Conservation (phyloP, 1,140 invertebrate genomes). For the Papilio glaucus region DNA sequence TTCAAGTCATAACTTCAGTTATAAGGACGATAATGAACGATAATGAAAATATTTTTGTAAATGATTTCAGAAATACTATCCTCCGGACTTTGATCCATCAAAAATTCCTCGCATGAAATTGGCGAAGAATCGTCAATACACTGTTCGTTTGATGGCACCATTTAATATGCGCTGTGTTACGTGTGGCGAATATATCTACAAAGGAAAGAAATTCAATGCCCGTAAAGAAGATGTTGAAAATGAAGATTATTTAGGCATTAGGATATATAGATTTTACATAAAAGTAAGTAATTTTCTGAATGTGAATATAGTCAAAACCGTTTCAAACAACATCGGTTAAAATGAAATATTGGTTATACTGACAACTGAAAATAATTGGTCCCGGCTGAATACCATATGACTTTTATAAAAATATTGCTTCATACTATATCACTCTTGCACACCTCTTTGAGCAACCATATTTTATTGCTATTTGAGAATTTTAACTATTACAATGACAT, state of each 20-base stretch:
- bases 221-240: slow-evolving; percentile 99
- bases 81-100: slow-evolving; percentile 99
- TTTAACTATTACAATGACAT: too few species aligned
- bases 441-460: too few species aligned
- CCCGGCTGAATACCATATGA: too few species aligned
- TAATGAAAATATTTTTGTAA: background rate
- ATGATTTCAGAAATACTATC: slow-evolving; percentile 98
- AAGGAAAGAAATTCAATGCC: slow-evolving; percentile 99
- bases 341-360: too few species aligned
- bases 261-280: slow-evolving; percentile 98
- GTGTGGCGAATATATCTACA: slow-evolving; percentile 99
- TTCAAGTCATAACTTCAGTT: too few species aligned
- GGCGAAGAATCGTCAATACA: slow-evolving; percentile 96
- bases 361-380: too few species aligned
- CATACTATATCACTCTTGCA: too few species aligned
- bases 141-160: slow-evolving; percentile 98
- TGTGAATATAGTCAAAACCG: too few species aligned
- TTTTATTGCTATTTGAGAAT: too few species aligned
- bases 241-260: slow-evolving; percentile 98
- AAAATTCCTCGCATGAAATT: slow-evolving; percentile 99
- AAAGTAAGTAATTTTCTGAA: slow-evolving; percentile 82
- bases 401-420: too few species aligned
- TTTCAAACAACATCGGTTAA: too few species aligned
- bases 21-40: background rate
- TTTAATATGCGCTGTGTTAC: slow-evolving; percentile 99